phyloP scores from a whole-genome alignment of 2,888 invertebrate genomes.

The Heteropelma amictum region DNA sequence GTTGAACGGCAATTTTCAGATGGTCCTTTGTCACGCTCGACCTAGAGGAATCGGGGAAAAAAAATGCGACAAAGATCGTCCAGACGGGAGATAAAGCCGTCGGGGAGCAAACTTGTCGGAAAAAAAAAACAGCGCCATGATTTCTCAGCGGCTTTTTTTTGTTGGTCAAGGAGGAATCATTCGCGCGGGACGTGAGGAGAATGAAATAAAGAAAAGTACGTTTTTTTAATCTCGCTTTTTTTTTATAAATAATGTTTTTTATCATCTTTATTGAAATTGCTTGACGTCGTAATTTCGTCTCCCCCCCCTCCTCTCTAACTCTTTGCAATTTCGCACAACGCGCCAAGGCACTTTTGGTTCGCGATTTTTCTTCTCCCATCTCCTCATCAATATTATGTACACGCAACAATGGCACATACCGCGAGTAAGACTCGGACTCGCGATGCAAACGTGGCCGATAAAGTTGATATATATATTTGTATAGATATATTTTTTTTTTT shows the following conservation, averaged over 20 bases:
- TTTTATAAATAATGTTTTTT: constrained; percentile 73
- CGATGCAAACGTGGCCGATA: not conserved
- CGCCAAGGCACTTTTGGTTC: constrained; percentile 68
- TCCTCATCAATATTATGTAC: constrained; percentile 63
- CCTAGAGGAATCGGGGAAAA: no score
- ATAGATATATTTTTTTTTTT: no score
- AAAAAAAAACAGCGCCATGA: not conserved
- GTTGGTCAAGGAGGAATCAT: not conserved
- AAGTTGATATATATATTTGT: no score
- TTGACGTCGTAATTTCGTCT: constrained; percentile 63
- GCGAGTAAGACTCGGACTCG: constrained; percentile 30
- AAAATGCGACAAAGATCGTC: no score
- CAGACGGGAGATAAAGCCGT: no score
- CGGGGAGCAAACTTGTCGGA: not conserved
- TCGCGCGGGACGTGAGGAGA: not conserved
- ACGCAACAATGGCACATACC: constrained; percentile 64
- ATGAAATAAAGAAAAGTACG: constrained; percentile 40
- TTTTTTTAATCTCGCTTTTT: constrained; percentile 49
- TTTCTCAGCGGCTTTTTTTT: not conserved
- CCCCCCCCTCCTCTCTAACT: constrained; percentile 29
- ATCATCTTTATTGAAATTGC: constrained; percentile 72
- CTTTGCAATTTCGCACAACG: constrained; percentile 40
- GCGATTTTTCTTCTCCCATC: constrained; percentile 48
- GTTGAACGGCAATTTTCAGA: no score
- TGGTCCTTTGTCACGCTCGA: no score